Conservation (phyloP, 2,797 vertebrate species). For the Delichon dasypus region DNA sequence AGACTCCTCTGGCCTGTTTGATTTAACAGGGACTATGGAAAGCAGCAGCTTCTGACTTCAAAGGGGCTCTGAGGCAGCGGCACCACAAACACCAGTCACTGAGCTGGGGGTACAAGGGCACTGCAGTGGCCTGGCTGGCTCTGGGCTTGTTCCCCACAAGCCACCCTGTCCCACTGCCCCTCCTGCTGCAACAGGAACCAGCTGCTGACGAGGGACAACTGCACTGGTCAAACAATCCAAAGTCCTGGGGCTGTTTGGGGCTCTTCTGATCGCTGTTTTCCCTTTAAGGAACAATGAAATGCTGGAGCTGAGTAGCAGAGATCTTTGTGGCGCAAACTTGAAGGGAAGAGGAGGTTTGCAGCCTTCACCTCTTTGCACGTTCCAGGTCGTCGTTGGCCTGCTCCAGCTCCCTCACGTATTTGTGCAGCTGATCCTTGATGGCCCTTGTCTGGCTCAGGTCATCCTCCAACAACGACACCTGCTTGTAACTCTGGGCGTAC, state of each 20-base stretch:
- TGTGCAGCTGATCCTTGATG: conserved; percentile 96
- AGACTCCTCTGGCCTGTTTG: background rate
- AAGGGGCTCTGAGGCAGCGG: conserved; percentile 10
- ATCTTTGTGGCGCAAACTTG: background rate
- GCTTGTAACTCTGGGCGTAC: conserved; percentile 95
- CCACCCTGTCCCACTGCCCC: background rate
- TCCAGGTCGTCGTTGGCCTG: conserved; percentile 98
- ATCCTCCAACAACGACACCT: conserved; percentile 92
- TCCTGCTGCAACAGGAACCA: background rate
- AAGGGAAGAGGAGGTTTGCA: background rate
- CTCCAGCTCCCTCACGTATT: conserved; percentile 95
- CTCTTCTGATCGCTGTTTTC: background rate
- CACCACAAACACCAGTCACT: background rate
- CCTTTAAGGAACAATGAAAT: background rate
- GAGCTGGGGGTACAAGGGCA: background rate
- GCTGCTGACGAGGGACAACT: background rate
- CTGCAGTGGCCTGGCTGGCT: background rate
- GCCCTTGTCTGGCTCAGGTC: conserved; percentile 92
- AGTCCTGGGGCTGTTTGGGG: background rate
- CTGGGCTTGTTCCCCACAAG: background rate
- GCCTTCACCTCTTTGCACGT: conserved; percentile 90
- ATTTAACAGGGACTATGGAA: background rate
- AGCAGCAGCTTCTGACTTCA: background rate
- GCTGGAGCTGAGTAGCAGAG: background rate
- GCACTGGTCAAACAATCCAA: background rate